phyloP scores from a whole-genome alignment of 2,888 invertebrate species.

The Acronicta leporina region DNA sequence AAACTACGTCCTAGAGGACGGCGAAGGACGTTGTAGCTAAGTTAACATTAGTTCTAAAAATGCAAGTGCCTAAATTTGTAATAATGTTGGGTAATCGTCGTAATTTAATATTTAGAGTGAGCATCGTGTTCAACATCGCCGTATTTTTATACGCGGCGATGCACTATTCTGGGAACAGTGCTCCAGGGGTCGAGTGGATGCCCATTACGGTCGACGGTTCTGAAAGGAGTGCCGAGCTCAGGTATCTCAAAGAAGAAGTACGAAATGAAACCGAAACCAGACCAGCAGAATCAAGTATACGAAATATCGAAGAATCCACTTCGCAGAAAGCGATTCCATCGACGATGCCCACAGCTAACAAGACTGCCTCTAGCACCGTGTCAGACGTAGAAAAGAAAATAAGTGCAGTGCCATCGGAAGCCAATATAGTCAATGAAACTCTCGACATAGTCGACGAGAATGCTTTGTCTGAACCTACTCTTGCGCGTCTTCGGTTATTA shows the following conservation, averaged over 20 bases:
- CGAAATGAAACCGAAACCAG: conserved; percentile 71
- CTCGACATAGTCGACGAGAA: conserved; percentile 79
- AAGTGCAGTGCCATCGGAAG: conserved; percentile 73
- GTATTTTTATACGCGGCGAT: conserved; percentile 92
- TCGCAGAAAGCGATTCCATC: conserved; percentile 80
- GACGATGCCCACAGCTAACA: conserved; percentile 78
- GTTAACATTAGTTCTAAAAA: conserved; percentile 71
- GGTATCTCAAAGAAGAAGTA: conserved; percentile 63
- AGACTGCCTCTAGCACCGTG: conserved; percentile 82
- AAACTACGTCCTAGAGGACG: conserved; percentile 89
- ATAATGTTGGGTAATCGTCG: conserved; percentile 87
- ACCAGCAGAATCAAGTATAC: conserved; percentile 62
- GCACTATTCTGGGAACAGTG: conserved; percentile 84
- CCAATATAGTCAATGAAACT: conserved; percentile 74
- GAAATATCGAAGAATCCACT: conserved; percentile 74
- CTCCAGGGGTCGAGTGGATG: conserved; percentile 76
- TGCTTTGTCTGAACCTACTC: conserved; percentile 75
- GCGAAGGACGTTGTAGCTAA: conserved; percentile 84
- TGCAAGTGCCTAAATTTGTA: conserved; percentile 81
- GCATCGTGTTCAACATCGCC: conserved; percentile 92
- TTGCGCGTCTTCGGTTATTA: conserved; percentile 78
- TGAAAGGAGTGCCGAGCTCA: conserved; percentile 72
- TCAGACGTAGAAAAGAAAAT: conserved; percentile 78
- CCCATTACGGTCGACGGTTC: conserved; percentile 78
- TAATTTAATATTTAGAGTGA: conserved; percentile 93